Evolutionary conservation across 2,797 vertebrate genomes (phyloP).

Genomic region (Phrynocephalus forsythii): DNA sequence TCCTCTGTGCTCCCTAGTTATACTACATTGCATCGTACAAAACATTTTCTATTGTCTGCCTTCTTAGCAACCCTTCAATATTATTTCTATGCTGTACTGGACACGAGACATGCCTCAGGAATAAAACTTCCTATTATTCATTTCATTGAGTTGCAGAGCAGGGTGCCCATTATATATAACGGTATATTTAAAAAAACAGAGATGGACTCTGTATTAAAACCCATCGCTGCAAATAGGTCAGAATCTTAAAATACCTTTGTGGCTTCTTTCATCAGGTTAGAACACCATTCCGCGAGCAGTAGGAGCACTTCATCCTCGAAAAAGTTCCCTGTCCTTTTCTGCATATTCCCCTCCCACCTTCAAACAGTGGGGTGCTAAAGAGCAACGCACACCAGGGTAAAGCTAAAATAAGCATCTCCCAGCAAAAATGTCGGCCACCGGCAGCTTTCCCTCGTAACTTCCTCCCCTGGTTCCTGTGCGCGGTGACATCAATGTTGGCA

Average conservation of each 20-base stretch:
- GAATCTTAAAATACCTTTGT: slow-evolving; percentile 60
- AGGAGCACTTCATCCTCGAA: slow-evolving; percentile 36
- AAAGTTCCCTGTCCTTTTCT: slow-evolving; percentile 16
- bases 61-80: neutral
- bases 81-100: slow-evolving; percentile 1
- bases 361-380: neutral
- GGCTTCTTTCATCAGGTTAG: slow-evolving; percentile 29
- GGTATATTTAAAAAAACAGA: slow-evolving; percentile 26
- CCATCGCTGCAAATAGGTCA: slow-evolving; percentile 55
- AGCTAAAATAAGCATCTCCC: slow-evolving; percentile 48
- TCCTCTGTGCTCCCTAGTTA: neutral
- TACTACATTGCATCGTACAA: neutral
- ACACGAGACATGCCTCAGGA: neutral
- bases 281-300: slow-evolving; percentile 10
- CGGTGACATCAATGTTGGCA: neutral
- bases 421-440: slow-evolving; percentile 41
- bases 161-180: slow-evolving; percentile 44
- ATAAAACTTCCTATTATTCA: slow-evolving; percentile 45
- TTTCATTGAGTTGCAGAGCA: slow-evolving; percentile 48
- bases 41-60: neutral
- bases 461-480: neutral
- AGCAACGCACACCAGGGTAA: neutral
- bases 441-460: neutral
- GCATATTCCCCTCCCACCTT: neutral
- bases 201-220: slow-evolving; percentile 50